Percentiles rank a stretch among this genome's conserved stretches.
These are phyloP conservation scores for Axea sp. DNA, from an alignment of 2,888 invertebrate species.

Conservation along the genomic window DNA sequence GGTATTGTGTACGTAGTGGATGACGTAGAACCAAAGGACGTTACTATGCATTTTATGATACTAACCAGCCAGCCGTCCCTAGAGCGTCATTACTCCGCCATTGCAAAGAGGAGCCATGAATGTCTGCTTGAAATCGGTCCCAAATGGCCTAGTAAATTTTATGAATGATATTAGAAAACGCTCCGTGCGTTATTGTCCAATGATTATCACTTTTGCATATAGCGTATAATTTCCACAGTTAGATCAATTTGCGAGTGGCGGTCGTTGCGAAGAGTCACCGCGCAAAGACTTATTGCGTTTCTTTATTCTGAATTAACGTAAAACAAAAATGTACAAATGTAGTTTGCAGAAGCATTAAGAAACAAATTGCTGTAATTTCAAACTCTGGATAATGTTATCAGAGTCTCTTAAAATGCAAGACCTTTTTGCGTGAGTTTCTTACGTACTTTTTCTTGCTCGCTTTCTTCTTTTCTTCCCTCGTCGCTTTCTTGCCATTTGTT, in stretches of 20 bases:
- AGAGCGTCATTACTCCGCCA: constrained; percentile 8
- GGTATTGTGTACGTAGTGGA: no score
- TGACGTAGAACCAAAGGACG: no score
- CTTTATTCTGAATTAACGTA: constrained; percentile 35
- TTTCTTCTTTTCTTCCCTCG: constrained; percentile 1
- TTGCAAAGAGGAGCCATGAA: constrained; percentile 58
- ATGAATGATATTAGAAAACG: constrained; percentile 60
- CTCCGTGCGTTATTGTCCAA: constrained; percentile 21
- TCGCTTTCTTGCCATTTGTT: not conserved
- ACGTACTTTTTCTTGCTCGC: constrained; percentile 2
- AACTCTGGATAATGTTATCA: constrained; percentile 54
- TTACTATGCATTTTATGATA: no score
- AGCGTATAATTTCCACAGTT: no score
- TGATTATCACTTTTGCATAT: constrained; percentile 29
- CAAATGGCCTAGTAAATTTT: constrained; percentile 58
- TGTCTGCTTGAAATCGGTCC: constrained; percentile 59
- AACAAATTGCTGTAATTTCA: constrained; percentile 51
- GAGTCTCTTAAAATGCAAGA: constrained; percentile 46
- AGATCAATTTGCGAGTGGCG: no score
- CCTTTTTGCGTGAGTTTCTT: constrained; percentile 38
- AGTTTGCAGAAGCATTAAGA: constrained; percentile 31
- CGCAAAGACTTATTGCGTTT: constrained; percentile 5
- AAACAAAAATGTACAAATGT: constrained; percentile 14
- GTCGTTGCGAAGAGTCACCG: no score
- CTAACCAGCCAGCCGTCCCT: no score